Evolutionary conservation across 2,888 invertebrate species (phyloP).

Genomic region (Masnerella sp.): DNA sequence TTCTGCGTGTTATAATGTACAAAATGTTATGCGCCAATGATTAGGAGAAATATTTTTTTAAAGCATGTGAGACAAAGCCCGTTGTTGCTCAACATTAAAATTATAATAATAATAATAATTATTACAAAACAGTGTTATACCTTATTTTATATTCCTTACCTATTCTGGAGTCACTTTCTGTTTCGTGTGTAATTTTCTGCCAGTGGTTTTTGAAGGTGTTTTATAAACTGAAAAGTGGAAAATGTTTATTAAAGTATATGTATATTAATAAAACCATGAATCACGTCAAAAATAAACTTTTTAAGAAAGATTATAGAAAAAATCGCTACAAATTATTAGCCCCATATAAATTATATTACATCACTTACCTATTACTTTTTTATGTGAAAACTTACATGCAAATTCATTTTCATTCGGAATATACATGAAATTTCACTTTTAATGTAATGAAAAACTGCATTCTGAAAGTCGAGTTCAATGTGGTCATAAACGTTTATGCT

Average conservation of each 20-base stretch:
- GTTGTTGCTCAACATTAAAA: slow-evolving; percentile 34
- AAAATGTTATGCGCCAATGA: slow-evolving; percentile 51
- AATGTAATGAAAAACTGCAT: neutral
- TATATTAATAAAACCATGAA: too few species aligned
- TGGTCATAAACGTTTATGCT: neutral
- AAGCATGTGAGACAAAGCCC: slow-evolving; percentile 29
- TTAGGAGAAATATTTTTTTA: slow-evolving; percentile 53
- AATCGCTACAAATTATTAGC: too few species aligned
- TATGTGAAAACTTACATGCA: neutral
- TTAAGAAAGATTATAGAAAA: too few species aligned
- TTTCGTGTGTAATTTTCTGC: too few species aligned
- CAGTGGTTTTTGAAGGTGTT: too few species aligned
- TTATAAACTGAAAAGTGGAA: too few species aligned
- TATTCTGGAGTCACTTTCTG: too few species aligned
- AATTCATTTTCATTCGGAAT: slow-evolving; percentile 1
- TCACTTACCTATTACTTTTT: neutral
- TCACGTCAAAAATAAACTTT: too few species aligned
- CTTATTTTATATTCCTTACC: too few species aligned
- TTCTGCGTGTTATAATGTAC: slow-evolving; percentile 55
- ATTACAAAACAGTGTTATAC: neutral
- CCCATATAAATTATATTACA: too few species aligned
- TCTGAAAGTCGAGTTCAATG: neutral
- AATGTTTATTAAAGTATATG: too few species aligned
- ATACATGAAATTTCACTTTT: slow-evolving; percentile 8
- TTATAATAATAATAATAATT: slow-evolving; percentile 28